Evolutionary conservation across 2,888 invertebrate genomes (phyloP).

Genomic region (Sabellastarte sp.): DNA sequence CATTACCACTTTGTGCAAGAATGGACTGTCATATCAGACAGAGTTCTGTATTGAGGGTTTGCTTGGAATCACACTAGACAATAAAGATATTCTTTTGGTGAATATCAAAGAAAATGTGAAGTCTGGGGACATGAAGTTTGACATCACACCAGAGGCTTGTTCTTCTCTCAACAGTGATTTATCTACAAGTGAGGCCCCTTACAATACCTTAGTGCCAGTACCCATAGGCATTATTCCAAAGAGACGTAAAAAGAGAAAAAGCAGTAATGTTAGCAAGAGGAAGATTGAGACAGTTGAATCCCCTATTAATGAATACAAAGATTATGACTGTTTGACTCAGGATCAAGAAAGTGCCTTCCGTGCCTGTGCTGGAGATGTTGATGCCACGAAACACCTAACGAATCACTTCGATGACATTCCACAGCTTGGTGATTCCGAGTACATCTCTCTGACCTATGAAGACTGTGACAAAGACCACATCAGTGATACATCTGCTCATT

Average conservation of each 20-base stretch:
- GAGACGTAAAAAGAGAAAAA: neutral
- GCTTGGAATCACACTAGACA: slow-evolving; percentile 26
- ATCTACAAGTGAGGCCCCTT: neutral
- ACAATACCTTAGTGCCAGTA: neutral
- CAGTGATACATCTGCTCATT: neutral
- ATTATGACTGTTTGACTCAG: neutral
- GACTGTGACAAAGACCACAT: neutral
- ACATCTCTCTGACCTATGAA: neutral
- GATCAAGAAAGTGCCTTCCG: neutral
- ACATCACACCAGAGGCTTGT: neutral
- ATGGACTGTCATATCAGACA: slow-evolving; percentile 9
- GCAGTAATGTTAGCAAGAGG: neutral
- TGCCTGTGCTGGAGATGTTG: neutral
- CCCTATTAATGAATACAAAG: neutral
- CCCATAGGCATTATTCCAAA: neutral
- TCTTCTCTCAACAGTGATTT: neutral
- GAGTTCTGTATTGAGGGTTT: slow-evolving; percentile 26
- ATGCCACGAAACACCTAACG: neutral
- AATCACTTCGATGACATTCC: neutral
- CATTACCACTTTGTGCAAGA: slow-evolving; percentile 18
- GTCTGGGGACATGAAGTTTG: neutral
- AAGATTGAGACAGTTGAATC: neutral
- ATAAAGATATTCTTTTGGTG: slow-evolving; percentile 24
- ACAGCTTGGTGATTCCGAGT: neutral
- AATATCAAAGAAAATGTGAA: slow-evolving; percentile 25